A percentile compares a stretch with the other conserved stretches of the same genome.
Conservation (phyloP, 2,888 invertebrate genomes). For the Netelia inedita region DNA sequence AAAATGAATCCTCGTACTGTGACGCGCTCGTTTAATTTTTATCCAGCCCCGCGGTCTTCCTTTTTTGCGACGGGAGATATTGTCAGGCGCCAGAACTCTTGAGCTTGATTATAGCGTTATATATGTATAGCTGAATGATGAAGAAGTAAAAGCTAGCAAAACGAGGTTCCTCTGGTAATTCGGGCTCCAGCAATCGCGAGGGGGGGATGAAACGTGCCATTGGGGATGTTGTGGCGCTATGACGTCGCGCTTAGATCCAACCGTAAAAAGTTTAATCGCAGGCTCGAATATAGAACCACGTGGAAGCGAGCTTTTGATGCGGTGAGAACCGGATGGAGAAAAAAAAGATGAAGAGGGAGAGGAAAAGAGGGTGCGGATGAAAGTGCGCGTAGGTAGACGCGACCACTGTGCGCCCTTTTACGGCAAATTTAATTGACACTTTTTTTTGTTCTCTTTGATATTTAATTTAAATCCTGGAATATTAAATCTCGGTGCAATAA, state of each 20-base stretch:
- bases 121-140: not conserved
- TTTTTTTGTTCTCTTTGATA: conserved; percentile 5
- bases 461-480: conserved; percentile 22
- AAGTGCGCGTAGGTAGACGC: not conserved
- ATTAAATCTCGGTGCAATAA: conserved; percentile 41
- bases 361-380: not conserved
- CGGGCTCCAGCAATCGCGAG: conserved; percentile 11
- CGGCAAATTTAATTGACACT: conserved; percentile 38
- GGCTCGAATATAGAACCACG: conserved; percentile 39
- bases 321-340: conserved; percentile 7
- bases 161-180: conserved; percentile 41
- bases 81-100: conserved; percentile 30
- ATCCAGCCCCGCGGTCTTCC: not conserved
- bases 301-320: conserved; percentile 41
- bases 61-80: conserved; percentile 17
- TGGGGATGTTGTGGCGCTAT: not conserved
- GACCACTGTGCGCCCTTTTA: conserved; percentile 28
- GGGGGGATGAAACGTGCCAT: not conserved
- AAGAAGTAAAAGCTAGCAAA: conserved; percentile 21
- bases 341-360: not conserved
- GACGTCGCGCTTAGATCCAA: conserved; percentile 26
- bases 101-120: not conserved
- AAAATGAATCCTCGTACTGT: conserved; percentile 17
- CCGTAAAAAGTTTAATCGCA: conserved; percentile 56
- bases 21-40: not conserved